Percentiles rank a stretch among this genome's conserved stretches.
Conservation (phyloP, 2,113 vertebrate species). For the Anolis carolinensis region DNA sequence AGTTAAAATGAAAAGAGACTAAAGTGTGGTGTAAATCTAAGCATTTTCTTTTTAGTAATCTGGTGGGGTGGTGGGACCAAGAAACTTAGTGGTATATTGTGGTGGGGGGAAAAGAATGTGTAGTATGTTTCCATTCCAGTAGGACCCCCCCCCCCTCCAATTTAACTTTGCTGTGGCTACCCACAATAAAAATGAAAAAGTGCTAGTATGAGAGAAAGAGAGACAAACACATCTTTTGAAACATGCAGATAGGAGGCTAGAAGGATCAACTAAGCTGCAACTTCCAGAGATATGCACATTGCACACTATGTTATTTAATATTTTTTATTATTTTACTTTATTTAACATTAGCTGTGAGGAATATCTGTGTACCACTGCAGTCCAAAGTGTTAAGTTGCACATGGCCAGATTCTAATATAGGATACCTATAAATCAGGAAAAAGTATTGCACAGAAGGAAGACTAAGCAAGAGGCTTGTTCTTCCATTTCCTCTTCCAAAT, state of each 20-base stretch:
- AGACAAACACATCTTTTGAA: background rate
- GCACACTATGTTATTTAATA: too few relatives aligned
- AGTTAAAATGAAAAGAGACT: too few relatives aligned
- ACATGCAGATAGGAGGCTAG: background rate
- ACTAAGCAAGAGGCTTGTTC: slow-evolving; percentile 21
- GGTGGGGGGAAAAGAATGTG: too few relatives aligned
- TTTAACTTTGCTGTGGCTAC: background rate
- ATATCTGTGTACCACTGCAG: background rate
- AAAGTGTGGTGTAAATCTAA: too few relatives aligned
- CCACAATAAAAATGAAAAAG: background rate
- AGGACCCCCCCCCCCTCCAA: background rate
- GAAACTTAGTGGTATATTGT: too few relatives aligned
- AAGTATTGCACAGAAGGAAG: background rate
- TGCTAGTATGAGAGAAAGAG: background rate
- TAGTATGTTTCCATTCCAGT: too few relatives aligned
- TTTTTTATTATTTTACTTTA: too few relatives aligned
- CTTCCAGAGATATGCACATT: too few relatives aligned
- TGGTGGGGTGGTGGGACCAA: too few relatives aligned
- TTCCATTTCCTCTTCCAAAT: slow-evolving; percentile 44
- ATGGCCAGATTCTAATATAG: background rate
- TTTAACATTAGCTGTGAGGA: too few relatives aligned
- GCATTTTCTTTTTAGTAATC: too few relatives aligned
- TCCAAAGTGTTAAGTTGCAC: background rate
- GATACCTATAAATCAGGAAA: background rate
- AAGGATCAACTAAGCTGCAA: background rate